These are phyloP conservation scores for Zaprionus kolodkinae DNA, from an alignment of 1,140 invertebrate species.

Conservation along the genomic window DNA sequence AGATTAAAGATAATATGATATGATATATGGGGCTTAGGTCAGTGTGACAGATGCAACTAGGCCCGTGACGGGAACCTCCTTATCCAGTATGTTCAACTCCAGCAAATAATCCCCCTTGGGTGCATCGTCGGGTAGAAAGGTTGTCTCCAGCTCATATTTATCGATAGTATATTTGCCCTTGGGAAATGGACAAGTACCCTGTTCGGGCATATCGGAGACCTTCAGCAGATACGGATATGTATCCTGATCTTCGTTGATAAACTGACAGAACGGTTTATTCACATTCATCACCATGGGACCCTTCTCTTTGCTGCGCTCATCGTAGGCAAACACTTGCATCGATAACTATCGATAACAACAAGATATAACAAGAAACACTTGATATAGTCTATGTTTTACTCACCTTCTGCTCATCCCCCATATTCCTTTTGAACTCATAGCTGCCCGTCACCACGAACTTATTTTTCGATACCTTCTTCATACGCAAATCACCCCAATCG, in stretches of 20 bases:
- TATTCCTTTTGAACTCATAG: constrained; percentile 62
- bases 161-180: constrained; percentile 65
- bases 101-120: constrained; percentile 64
- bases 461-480: constrained; percentile 67
- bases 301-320: constrained; percentile 36
- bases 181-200: constrained; percentile 59
- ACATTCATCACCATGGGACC: constrained; percentile 64
- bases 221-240: constrained; percentile 64
- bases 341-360: constrained; percentile 37
- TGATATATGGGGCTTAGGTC: constrained; percentile 31
- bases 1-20: neutral
- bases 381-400: neutral
- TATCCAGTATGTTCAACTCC: constrained; percentile 48
- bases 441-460: constrained; percentile 55
- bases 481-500: constrained; percentile 63
- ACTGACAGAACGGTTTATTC: constrained; percentile 67
- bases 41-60: constrained; percentile 54
- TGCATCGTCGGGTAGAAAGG: constrained; percentile 62
- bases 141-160: constrained; percentile 69
- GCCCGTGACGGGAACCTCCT: constrained; percentile 50
- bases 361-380: neutral
- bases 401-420: constrained; percentile 64
- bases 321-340: constrained; percentile 55
- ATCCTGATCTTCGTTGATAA: constrained; percentile 65
- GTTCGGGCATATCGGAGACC: constrained; percentile 57